A percentile compares a stretch with the other conserved stretches of the same genome.
These are phyloP conservation scores for Anastrepha ludens DNA, from an alignment of 1,140 invertebrate genomes.

Conservation along the genomic window DNA sequence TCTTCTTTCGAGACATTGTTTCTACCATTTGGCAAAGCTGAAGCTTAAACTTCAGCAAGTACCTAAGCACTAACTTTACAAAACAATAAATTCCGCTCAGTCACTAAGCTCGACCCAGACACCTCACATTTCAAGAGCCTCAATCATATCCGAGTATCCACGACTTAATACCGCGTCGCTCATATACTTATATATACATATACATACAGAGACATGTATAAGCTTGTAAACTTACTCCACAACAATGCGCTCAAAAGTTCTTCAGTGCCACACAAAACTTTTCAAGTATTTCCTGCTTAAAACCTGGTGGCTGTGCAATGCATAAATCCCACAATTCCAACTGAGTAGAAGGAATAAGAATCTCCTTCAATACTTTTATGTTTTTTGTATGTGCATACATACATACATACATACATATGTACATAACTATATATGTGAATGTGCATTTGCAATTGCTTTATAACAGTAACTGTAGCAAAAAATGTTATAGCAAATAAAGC, in stretches of 20 bases:
- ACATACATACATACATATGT: not conserved
- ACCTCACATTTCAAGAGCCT: not conserved
- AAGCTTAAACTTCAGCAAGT: not conserved
- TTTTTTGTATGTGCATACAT: not conserved
- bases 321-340: slow-evolving; percentile 39
- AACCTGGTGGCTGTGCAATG: not conserved
- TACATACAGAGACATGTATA: not conserved
- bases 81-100: not conserved
- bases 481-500: slow-evolving; percentile 40
- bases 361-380: not conserved
- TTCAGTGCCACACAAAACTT: slow-evolving; percentile 39
- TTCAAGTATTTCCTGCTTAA: slow-evolving; percentile 55
- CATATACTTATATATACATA: not conserved
- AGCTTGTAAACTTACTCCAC: not conserved
- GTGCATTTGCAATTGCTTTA: not conserved
- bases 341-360: not conserved
- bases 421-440: not conserved
- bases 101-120: not conserved
- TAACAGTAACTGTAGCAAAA: slow-evolving; percentile 14
- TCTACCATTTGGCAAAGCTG: too few relatives aligned
- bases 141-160: not conserved
- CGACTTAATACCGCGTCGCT: not conserved
- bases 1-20: too few relatives aligned
- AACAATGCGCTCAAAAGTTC: not conserved
- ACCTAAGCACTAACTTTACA: not conserved